phyloP scores from a whole-genome alignment of 2,888 invertebrate species.

The Tromatobia lineatoria region DNA sequence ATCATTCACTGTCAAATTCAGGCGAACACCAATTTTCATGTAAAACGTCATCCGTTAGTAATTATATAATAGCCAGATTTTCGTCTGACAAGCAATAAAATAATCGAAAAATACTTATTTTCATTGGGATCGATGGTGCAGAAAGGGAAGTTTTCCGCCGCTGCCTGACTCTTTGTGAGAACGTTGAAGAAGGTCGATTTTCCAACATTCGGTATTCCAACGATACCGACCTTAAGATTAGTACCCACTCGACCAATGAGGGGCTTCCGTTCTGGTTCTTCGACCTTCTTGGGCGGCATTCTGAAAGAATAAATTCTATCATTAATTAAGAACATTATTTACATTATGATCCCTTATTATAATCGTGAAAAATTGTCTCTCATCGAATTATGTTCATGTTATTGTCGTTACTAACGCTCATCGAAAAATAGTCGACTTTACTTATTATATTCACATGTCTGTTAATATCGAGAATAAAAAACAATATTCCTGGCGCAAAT shows the following conservation, averaged over 20 bases:
- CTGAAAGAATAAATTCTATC: conserved; percentile 74
- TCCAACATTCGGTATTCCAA: conserved; percentile 98
- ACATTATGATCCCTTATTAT: neutral
- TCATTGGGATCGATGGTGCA: conserved; percentile 99
- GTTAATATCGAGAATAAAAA: too few relatives aligned
- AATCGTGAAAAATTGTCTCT: too few relatives aligned
- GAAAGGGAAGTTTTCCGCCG: conserved; percentile 99
- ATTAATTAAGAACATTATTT: neutral
- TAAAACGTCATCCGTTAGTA: neutral
- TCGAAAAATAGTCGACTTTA: too few relatives aligned
- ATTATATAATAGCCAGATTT: neutral
- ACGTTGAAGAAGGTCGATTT: conserved; percentile 99
- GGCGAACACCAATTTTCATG: neutral
- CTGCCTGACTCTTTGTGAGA: conserved; percentile 98
- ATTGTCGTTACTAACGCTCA: too few relatives aligned
- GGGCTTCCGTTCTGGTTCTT: conserved; percentile 95
- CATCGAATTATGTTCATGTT: too few relatives aligned
- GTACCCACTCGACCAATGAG: conserved; percentile 98
- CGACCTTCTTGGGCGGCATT: conserved; percentile 96
- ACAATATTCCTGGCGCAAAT: too few relatives aligned
- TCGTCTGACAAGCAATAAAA: neutral
- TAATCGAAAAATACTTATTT: conserved; percentile 93
- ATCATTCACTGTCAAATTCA: conserved; percentile 20
- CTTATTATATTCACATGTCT: too few relatives aligned
- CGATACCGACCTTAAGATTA: conserved; percentile 98